These are phyloP conservation scores for Troides helena DNA, from an alignment of 2,888 invertebrate species.

Conservation along the genomic window DNA sequence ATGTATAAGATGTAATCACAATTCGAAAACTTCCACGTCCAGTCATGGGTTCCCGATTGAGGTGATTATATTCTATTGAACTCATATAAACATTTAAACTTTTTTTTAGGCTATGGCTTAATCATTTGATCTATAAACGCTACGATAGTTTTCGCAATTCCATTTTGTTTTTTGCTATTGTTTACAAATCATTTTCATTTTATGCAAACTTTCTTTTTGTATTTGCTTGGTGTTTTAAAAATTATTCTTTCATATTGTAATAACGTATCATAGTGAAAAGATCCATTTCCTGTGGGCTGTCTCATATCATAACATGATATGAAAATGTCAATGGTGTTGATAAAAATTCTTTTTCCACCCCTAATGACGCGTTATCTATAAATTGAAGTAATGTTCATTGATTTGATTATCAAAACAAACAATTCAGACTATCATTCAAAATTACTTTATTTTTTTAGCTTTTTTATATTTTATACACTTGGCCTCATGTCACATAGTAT, in stretches of 20 bases:
- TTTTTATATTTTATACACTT: too few species aligned
- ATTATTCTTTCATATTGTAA: conserved; percentile 28
- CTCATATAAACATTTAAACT: background rate
- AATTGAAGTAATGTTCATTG: background rate
- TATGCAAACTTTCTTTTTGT: conserved; percentile 13
- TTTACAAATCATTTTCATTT: conserved; percentile 35
- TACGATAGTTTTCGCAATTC: conserved; percentile 33
- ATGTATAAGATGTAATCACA: conserved; percentile 59
- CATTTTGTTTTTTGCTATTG: conserved; percentile 41
- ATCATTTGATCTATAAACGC: conserved; percentile 34
- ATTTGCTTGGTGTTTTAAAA: background rate
- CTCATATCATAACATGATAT: conserved; percentile 4
- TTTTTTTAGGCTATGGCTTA: conserved; percentile 27
- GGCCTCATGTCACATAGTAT: too few species aligned
- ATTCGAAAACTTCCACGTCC: conserved; percentile 61
- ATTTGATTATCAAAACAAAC: background rate
- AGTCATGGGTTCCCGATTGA: conserved; percentile 76
- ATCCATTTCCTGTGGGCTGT: conserved; percentile 31
- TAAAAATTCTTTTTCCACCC: background rate
- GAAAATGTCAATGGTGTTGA: background rate
- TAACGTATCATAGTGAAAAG: conserved; percentile 9
- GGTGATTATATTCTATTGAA: conserved; percentile 46
- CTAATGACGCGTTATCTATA: background rate
- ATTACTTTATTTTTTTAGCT: background rate
- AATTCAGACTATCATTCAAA: background rate